Evolutionary conservation across 2,888 invertebrate genomes (phyloP).

Genomic region (Rotaria socialis): DNA sequence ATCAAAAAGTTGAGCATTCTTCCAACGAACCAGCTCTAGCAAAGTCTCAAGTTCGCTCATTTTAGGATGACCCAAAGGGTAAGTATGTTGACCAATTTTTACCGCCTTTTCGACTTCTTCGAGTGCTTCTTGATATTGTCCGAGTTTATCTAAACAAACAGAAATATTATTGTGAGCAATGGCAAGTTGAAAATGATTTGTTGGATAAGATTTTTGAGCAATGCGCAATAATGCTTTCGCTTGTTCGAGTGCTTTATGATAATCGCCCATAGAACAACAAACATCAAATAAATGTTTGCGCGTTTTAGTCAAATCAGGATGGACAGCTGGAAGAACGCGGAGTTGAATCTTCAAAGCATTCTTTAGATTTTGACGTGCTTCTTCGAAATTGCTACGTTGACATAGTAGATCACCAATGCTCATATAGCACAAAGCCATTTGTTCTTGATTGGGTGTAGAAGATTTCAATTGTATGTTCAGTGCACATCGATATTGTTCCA

Average conservation of each 20-base stretch:
- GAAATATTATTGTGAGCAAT: neutral
- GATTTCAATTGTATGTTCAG: neutral
- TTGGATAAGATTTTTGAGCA: neutral
- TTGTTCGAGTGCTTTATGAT: neutral
- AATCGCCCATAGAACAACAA: neutral
- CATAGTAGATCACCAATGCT: slow-evolving; percentile 5
- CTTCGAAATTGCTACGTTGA: neutral
- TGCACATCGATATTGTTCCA: neutral
- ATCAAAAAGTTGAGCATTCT: neutral
- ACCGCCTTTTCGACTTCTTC: neutral
- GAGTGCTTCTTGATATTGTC: neutral
- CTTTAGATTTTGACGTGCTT: neutral
- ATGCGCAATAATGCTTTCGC: neutral
- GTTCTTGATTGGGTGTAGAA: neutral
- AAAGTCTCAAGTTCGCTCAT: neutral
- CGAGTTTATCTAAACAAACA: neutral
- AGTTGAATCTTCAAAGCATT: neutral
- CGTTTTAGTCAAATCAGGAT: slow-evolving; percentile 5
- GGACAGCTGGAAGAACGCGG: neutral
- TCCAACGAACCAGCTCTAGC: neutral
- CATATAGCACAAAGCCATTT: neutral
- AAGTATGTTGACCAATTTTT: neutral
- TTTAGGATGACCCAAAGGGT: neutral
- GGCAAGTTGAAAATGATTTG: neutral
- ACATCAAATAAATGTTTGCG: neutral